Evolutionary conservation across 2,113 vertebrate species (phyloP).

Genomic region (Aphelocoma coerulescens): DNA sequence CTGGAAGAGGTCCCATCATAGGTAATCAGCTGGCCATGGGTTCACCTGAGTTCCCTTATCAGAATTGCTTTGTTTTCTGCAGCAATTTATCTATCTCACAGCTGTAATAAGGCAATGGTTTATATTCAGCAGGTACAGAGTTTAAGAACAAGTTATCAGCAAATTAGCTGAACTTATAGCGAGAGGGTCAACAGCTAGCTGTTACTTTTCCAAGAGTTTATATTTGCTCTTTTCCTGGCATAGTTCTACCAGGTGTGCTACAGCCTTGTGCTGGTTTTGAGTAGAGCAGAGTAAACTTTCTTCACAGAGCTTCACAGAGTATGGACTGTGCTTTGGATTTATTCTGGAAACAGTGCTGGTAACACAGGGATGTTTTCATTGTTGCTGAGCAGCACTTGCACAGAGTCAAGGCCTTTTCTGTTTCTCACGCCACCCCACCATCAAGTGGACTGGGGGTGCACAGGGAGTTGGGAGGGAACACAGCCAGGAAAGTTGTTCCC

Average conservation of each 20-base stretch:
- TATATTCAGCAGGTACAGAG: neutral
- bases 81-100: neutral
- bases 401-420: neutral
- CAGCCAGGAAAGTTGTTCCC: neutral
- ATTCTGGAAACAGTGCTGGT: neutral
- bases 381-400: neutral
- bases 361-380: neutral
- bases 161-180: neutral
- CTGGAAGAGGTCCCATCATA: neutral
- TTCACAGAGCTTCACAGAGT: neutral
- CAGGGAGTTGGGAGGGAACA: neutral
- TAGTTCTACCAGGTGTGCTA: neutral
- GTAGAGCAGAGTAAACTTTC: neutral
- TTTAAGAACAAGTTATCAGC: constrained; percentile 25
- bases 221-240: neutral
- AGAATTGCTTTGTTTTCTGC: neutral
- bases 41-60: neutral
- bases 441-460: neutral
- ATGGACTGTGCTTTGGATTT: neutral
- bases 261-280: neutral
- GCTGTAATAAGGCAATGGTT: neutral
- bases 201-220: neutral
- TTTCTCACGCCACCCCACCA: neutral
- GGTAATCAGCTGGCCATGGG: neutral
- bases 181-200: neutral